These are phyloP conservation scores for Drosophila paracracens DNA, from an alignment of 2,888 invertebrate genomes.

Conservation along the genomic window DNA sequence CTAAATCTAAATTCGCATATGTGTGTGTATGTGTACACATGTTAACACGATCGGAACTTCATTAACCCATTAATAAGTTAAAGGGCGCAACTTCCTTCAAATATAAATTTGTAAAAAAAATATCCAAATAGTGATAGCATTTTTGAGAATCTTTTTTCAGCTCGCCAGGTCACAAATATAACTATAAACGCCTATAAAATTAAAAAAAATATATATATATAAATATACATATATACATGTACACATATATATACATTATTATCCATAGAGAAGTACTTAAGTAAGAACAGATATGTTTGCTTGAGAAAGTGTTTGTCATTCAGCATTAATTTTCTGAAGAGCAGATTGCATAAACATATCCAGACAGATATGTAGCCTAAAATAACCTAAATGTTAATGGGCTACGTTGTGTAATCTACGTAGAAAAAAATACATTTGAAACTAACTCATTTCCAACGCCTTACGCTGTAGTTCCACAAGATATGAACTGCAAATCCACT, in stretches of 20 bases:
- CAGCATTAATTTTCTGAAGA: background rate
- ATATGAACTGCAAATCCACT: background rate
- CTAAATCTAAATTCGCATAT: slow-evolving; percentile 1
- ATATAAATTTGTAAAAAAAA: background rate
- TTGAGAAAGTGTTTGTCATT: slow-evolving; percentile 2
- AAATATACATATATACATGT: background rate
- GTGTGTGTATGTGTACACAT: slow-evolving; percentile 14
- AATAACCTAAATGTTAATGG: background rate
- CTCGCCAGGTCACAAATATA: background rate
- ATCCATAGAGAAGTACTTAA: background rate
- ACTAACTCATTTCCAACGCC: background rate
- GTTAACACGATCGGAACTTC: slow-evolving; percentile 46
- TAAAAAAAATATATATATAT: background rate
- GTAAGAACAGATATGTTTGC: background rate
- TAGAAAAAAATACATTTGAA: background rate
- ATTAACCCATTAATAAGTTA: slow-evolving; percentile 35
- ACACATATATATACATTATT: background rate
- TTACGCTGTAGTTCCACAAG: background rate
- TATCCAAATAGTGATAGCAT: background rate
- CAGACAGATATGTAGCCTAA: background rate
- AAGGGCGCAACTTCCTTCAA: background rate
- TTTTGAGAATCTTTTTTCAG: background rate
- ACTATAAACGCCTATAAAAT: background rate
- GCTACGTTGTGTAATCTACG: background rate
- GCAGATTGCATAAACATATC: background rate